Evolutionary conservation across 2,888 invertebrate genomes (phyloP), one percentile per base, ranked within the genome.

Genomic region (Ochropleura leucogaster): DNA sequence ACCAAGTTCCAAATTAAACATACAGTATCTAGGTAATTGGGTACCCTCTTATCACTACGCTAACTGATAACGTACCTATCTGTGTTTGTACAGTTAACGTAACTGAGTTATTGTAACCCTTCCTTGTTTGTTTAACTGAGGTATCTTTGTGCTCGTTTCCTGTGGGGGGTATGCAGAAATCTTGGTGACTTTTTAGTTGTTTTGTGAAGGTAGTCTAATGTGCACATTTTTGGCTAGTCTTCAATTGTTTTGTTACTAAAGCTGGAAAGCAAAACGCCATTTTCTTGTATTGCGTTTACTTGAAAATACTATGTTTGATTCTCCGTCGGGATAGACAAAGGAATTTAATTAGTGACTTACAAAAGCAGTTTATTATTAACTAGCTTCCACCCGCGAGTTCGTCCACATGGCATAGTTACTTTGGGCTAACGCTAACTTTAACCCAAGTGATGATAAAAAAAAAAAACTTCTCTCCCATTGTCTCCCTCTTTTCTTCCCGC

Each of bases 21-120:
- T 73, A 81, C 72, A 64, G 87, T 88, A 91, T 90, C 80, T 93
- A 81, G 93, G 92, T 93, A 91, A 93, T 84, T 89, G 87, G 93
- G 91, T 71, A 89, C 88, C 20, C 77, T 82, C 80, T 91, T 93
- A 90, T 92, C 92, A 86, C 64, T 68, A 60, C 71, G 87, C 79
- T 86, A 79, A 79, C 72, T 78, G 80, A 86, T 89, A 87, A 85
- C 78, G 78, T 8, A 68, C 73, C 71, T 78, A 68, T 72, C 65
- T 62, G 44, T 84, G 79, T 85, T 84, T 79, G 78, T 53, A 44
- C 63, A 40, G 68, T 60, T 79, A 14, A 68, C 66, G 72, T 74
- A 59, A 51, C 59, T 49, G 55, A n/a, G 74, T 57, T 70, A 51
- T 51, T 57, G 16, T 65, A 72, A 62, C 62, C 46, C 73, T 86